Evolutionary conservation across 2,797 vertebrate genomes (phyloP).

Genomic region (Pantherophis alleghaniensis): DNA sequence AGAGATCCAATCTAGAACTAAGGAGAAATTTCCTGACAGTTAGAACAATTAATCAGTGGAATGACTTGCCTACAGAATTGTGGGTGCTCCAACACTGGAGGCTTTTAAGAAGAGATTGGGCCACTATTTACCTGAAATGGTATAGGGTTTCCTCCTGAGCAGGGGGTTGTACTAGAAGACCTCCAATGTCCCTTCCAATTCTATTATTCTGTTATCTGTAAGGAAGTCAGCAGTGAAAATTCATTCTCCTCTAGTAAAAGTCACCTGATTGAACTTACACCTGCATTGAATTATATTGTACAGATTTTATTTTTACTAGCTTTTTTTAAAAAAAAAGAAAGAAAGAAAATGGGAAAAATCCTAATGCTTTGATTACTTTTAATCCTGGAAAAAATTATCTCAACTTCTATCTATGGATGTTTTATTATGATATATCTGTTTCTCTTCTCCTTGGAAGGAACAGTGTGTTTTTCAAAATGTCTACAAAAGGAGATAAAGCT

Average conservation of each 20-base stretch:
- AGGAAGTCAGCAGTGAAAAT: not conserved
- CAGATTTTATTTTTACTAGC: not conserved
- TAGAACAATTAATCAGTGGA: not conserved
- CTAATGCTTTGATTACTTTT: not conserved
- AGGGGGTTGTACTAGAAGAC: not conserved
- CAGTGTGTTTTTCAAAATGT: not conserved
- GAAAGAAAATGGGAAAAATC: not conserved
- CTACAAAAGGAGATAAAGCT: not conserved
- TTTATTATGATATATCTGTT: not conserved
- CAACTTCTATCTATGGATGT: not conserved
- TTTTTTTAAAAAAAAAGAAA: not conserved
- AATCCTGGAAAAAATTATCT: not conserved
- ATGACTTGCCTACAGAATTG: not conserved
- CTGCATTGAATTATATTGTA: not conserved
- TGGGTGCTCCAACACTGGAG: not conserved
- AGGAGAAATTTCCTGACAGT: not conserved
- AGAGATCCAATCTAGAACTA: not conserved
- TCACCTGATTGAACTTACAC: not conserved
- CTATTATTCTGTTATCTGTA: not conserved
- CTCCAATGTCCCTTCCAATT: not conserved
- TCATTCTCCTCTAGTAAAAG: not conserved
- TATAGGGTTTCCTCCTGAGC: not conserved
- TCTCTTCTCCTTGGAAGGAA: not conserved
- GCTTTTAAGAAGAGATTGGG: not conserved
- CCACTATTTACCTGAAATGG: not conserved